Percentiles rank a stretch among this genome's conserved stretches.
These are phyloP conservation scores for Apis florea DNA, from an alignment of 1,140 invertebrate genomes.

Conservation along the genomic window DNA sequence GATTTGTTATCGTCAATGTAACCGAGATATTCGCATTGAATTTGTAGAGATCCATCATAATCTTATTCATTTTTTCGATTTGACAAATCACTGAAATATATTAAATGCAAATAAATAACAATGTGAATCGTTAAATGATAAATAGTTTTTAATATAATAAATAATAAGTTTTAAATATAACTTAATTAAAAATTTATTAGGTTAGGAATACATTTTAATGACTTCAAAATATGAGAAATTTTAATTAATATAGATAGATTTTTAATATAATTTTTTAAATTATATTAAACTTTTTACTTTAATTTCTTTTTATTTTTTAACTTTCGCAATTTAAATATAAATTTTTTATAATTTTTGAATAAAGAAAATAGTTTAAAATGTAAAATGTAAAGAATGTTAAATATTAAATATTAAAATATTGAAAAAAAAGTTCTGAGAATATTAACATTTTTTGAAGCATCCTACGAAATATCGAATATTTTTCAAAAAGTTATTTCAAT, in stretches of 20 bases:
- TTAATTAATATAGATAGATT: too few species aligned
- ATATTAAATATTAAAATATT: background rate
- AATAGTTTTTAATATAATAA: background rate
- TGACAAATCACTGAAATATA: background rate
- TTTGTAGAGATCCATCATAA: background rate
- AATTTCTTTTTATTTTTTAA: background rate
- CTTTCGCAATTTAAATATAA: background rate
- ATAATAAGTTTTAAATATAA: too few species aligned
- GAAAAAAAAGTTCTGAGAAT: background rate
- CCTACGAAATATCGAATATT: background rate
- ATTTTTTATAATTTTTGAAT: background rate
- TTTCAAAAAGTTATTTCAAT: background rate
- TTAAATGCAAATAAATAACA: background rate
- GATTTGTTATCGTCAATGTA: background rate
- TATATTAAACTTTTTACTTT: too few species aligned
- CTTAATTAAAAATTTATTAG: too few species aligned
- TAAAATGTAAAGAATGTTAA: background rate
- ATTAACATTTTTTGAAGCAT: background rate
- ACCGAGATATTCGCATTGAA: constrained; percentile 18
- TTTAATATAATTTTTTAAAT: too few species aligned
- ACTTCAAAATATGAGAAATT: too few species aligned
- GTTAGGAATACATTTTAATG: too few species aligned
- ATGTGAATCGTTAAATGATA: background rate
- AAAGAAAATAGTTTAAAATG: background rate
- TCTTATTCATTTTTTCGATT: background rate